phyloP scores from a whole-genome alignment of 2,113 vertebrate species.

The Pelmatolapia mariae region DNA sequence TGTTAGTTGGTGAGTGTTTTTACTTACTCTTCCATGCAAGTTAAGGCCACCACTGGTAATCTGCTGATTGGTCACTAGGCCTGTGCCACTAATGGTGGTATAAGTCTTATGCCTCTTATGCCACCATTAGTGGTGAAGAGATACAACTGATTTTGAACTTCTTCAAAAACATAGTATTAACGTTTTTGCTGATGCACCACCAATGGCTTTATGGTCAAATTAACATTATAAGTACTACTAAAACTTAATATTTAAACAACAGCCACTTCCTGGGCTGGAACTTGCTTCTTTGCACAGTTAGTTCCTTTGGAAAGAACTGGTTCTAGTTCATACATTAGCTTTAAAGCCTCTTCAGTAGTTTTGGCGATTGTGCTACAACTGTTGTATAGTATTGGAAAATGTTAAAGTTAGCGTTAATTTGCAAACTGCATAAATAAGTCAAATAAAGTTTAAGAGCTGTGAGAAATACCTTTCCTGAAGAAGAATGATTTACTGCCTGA shows the following conservation, averaged over 20 bases:
- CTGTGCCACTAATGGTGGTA: background rate
- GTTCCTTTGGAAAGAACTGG: background rate
- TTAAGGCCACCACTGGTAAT: background rate
- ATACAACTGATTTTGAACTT: background rate
- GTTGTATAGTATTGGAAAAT: background rate
- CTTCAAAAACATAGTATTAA: background rate
- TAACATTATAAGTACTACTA: background rate
- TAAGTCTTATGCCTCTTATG: background rate
- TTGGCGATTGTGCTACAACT: background rate
- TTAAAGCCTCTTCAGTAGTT: slow-evolving; percentile 37
- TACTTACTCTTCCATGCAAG: background rate
- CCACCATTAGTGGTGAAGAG: background rate
- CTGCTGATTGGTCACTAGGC: background rate
- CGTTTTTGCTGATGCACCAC: background rate
- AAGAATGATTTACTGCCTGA: background rate
- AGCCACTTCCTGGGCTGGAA: background rate
- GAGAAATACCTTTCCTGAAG: background rate
- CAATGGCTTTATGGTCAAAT: background rate
- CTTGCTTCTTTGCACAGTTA: background rate
- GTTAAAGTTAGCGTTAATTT: background rate
- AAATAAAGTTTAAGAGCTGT: background rate
- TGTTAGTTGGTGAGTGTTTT: background rate
- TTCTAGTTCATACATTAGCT: background rate
- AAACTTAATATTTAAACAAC: background rate
- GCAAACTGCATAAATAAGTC: background rate